These are phyloP conservation scores for Elephas maximus DNA, from an alignment of 2,113 vertebrate genomes.

Conservation along the genomic window DNA sequence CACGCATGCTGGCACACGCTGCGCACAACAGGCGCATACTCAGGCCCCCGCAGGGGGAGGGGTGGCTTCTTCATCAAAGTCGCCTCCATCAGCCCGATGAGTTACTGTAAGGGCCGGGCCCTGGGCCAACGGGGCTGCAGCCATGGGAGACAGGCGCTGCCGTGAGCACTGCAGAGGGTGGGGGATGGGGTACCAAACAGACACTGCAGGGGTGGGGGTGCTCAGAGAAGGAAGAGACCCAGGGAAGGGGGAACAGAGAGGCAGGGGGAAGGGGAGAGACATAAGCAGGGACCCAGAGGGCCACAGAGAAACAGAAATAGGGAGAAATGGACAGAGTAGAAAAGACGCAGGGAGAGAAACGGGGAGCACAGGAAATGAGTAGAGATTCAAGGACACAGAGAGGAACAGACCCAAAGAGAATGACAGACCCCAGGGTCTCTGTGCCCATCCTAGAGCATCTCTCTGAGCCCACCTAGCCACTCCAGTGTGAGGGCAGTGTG, in stretches of 20 bases:
- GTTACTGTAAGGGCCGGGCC: slow-evolving; percentile 86
- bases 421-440: neutral
- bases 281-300: neutral
- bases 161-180: slow-evolving; percentile 66
- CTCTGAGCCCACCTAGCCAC: neutral
- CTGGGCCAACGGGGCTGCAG: slow-evolving; percentile 84
- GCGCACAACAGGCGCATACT: neutral
- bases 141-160: slow-evolving; percentile 81
- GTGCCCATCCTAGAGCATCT: neutral
- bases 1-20: neutral
- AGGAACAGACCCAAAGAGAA: neutral
- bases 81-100: slow-evolving; percentile 85
- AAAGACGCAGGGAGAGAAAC: neutral
- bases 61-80: slow-evolving; percentile 84
- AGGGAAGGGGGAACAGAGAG: neutral
- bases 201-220: slow-evolving; percentile 64
- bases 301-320: neutral
- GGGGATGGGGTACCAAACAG: slow-evolving; percentile 76
- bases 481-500: neutral
- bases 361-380: neutral
- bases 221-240: slow-evolving; percentile 47
- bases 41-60: slow-evolving; percentile 71
- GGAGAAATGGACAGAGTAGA: neutral
- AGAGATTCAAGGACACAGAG: neutral
- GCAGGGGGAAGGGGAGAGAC: slow-evolving; percentile 12